These are phyloP conservation scores for Diorhabda sublineata DNA, from an alignment of 1,140 invertebrate species.

Conservation along the genomic window DNA sequence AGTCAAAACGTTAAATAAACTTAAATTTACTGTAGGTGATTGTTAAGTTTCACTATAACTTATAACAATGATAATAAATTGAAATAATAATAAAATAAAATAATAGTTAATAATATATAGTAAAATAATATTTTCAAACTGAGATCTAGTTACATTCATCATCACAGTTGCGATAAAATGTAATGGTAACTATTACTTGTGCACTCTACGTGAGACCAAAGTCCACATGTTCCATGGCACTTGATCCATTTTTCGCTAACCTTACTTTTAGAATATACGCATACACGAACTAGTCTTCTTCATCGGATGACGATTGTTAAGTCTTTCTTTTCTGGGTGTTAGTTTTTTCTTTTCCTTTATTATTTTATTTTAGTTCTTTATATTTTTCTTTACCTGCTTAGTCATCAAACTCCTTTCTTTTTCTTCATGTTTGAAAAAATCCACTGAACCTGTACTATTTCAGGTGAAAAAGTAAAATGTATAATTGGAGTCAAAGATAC, in stretches of 20 bases:
- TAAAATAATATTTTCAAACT: neutral
- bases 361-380: neutral
- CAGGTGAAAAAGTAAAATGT: neutral
- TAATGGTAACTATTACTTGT: neutral
- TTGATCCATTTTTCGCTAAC: constrained; percentile 9
- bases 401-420: constrained; percentile 7
- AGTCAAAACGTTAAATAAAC: neutral
- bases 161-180: neutral
- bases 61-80: neutral
- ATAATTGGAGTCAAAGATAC: too few species aligned
- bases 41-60: neutral
- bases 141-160: neutral
- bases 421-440: neutral
- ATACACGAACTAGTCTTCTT: constrained; percentile 2
- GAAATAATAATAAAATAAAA: neutral
- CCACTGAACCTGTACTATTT: neutral
- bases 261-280: neutral
- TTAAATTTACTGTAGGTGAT: neutral
- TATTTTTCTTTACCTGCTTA: constrained; percentile 7
- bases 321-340: neutral
- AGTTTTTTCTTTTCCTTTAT: constrained; percentile 3
- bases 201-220: constrained; percentile 5
- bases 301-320: constrained; percentile 3
- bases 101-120: neutral
- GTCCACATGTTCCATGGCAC: constrained; percentile 4